Percentiles rank a stretch among this genome's conserved stretches.
Evolutionary conservation across 2,797 vertebrate species (phyloP).

Genomic region (Leptodactylus fallax): DNA sequence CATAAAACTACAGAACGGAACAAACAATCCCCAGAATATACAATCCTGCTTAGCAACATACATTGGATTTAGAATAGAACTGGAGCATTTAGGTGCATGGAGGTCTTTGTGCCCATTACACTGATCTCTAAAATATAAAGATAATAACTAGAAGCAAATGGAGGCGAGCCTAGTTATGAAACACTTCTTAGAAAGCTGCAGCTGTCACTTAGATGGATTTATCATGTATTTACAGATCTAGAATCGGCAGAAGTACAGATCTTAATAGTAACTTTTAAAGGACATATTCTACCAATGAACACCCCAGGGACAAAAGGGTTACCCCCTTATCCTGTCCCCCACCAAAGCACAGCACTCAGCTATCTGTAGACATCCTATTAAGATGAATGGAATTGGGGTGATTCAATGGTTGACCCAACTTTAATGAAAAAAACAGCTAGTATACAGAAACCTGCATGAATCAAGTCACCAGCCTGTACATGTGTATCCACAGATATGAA

Average conservation of each 20-base stretch:
- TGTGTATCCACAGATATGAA: too few relatives aligned
- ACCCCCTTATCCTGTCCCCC: too few relatives aligned
- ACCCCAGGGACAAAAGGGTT: too few relatives aligned
- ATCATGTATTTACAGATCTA: slow-evolving; percentile 35
- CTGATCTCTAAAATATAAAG: slow-evolving; percentile 50
- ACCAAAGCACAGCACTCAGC: too few relatives aligned
- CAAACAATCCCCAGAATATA: slow-evolving; percentile 46
- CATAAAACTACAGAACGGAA: slow-evolving; percentile 47
- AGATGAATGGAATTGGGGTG: too few relatives aligned
- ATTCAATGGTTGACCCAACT: too few relatives aligned
- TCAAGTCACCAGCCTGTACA: too few relatives aligned
- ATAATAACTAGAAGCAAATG: slow-evolving; percentile 32
- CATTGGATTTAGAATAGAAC: slow-evolving; percentile 20
- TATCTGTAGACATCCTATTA: too few relatives aligned
- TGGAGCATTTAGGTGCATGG: slow-evolving; percentile 28
- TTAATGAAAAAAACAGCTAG: too few relatives aligned
- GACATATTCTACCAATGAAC: background rate
- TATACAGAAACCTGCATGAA: too few relatives aligned
- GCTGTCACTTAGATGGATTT: background rate
- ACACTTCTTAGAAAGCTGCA: slow-evolving; percentile 31
- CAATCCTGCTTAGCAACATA: slow-evolving; percentile 44
- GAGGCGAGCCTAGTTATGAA: background rate
- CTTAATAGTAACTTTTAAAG: background rate
- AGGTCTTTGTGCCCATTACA: background rate
- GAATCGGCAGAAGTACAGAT: background rate